A percentile compares a stretch with the other conserved stretches of the same genome.
phyloP scores from a whole-genome alignment of 2,888 invertebrate species.

The Biston stratarius region DNA sequence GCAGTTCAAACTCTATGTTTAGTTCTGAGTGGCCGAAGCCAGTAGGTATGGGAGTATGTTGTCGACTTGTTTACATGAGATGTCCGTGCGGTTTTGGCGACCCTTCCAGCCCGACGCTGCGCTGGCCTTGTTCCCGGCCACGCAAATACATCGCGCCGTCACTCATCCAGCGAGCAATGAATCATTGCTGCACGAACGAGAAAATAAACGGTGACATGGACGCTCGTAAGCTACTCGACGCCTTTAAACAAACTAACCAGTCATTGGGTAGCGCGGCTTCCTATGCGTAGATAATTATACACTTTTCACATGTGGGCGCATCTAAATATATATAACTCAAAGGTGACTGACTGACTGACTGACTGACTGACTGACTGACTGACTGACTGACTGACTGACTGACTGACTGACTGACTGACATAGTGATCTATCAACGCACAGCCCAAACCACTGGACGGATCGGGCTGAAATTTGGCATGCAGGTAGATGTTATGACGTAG shows the following conservation, averaged over 20 bases:
- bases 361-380: too few relatives aligned
- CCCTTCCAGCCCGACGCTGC: constrained; percentile 21
- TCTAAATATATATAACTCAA: too few relatives aligned
- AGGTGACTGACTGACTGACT: too few relatives aligned
- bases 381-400: too few relatives aligned
- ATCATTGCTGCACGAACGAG: constrained; percentile 27
- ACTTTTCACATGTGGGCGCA: neutral
- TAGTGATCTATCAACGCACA: too few relatives aligned
- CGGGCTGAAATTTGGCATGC: too few relatives aligned
- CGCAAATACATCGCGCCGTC: constrained; percentile 52
- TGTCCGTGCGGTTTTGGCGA: constrained; percentile 14
- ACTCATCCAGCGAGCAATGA: constrained; percentile 48
- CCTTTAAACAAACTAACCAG: constrained; percentile 20
- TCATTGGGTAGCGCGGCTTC: neutral
- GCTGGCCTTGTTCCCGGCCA: constrained; percentile 53
- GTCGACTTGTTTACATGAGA: constrained; percentile 13
- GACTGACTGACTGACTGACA: too few relatives aligned
- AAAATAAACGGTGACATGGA: constrained; percentile 34
- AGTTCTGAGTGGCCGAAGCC: too few relatives aligned
- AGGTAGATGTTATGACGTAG: too few relatives aligned
- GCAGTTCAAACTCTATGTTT: neutral
- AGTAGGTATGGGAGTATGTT: too few relatives aligned
- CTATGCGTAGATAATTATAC: neutral
- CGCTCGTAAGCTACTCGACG: constrained; percentile 15
- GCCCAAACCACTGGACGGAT: too few relatives aligned